Base-by-base conservation (phyloP, 2,888 invertebrate genomes). In the Bugulina stolonifera region DNA sequence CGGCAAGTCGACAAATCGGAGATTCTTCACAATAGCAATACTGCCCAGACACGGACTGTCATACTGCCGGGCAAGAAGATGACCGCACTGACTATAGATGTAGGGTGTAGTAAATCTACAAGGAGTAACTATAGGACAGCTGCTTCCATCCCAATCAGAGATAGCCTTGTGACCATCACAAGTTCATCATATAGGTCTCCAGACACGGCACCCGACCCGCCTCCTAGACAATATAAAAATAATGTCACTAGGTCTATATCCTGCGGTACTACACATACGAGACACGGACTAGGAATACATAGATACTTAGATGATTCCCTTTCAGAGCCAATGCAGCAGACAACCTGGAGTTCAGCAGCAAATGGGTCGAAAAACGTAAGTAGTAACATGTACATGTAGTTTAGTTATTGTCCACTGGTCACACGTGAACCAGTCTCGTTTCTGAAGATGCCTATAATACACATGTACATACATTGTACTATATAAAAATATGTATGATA, bases 21-120 rank as follows among this genome's bases (percentile, higher is more conserved):
- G 18, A n/a, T n/a, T n/a, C n/a, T n/a, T n/a, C 10, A 18, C 5
- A 43, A 43, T 18, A 43, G 43, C 43, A 10, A 5, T 10, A 43
- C 43, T 10, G 43, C 43, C 18, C 43, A 43, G 18, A n/a, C 57
- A 5, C 2, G 18, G 10, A 34, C 27, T 32, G 14, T 64, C 25
- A 10, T 34, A 27, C 32, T 64, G 18, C 32, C 64, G 2, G 22
- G 10, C 3, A 64, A 64, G 32, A 64, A 64, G n/a, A 64, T 64
- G 64, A 34, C 29, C 3, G 64, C 64, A 14, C n/a, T 64, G 29
- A 64, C 64, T 14, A 27, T 64, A 32, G 64, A 64, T 34, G 64
- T 64, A 32, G 64, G 64, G 14, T 5, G 29, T 14, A 64, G 14
- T 27, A 14, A 22, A 10, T 43, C 43, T 18, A 43, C 43, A 5